Conservation (phyloP, 2,888 invertebrate genomes). For the Thyatira batis region DNA sequence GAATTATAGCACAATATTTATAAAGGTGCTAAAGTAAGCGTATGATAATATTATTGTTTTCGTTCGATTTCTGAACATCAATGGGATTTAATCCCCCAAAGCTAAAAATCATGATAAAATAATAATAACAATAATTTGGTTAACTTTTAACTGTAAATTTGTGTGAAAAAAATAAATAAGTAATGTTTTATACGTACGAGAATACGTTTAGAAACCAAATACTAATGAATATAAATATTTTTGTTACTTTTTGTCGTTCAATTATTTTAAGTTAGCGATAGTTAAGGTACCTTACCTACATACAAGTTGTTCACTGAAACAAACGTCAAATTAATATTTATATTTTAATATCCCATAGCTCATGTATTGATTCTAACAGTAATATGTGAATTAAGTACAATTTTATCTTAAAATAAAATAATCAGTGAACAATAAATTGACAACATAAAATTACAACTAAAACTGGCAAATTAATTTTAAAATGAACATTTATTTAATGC, state of each 20-base stretch:
- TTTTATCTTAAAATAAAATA: no score
- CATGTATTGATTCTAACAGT: no score
- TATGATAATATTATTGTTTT: background rate
- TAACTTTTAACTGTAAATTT: background rate
- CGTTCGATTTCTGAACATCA: background rate
- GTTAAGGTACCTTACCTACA: slow-evolving; percentile 9
- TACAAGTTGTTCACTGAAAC: background rate
- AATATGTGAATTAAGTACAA: no score
- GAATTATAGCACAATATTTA: background rate
- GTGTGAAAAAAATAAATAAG: slow-evolving; percentile 4
- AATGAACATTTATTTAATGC: no score
- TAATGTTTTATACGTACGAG: slow-evolving; percentile 11
- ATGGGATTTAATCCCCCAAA: background rate
- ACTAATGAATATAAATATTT: slow-evolving; percentile 65
- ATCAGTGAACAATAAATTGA: no score
- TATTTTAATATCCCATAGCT: background rate
- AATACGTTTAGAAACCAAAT: slow-evolving; percentile 66
- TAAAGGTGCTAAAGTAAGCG: background rate
- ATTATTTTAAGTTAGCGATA: slow-evolving; percentile 43
- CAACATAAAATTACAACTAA: no score
- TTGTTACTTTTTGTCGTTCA: slow-evolving; percentile 46
- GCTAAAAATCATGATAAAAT: background rate
- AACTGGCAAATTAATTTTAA: no score
- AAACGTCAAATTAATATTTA: background rate
- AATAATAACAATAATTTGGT: background rate